Percentiles rank a stretch among this genome's conserved stretches.
Evolutionary conservation across 2,797 vertebrate species (phyloP).

Genomic region (Orientallactaga sibirica): DNA sequence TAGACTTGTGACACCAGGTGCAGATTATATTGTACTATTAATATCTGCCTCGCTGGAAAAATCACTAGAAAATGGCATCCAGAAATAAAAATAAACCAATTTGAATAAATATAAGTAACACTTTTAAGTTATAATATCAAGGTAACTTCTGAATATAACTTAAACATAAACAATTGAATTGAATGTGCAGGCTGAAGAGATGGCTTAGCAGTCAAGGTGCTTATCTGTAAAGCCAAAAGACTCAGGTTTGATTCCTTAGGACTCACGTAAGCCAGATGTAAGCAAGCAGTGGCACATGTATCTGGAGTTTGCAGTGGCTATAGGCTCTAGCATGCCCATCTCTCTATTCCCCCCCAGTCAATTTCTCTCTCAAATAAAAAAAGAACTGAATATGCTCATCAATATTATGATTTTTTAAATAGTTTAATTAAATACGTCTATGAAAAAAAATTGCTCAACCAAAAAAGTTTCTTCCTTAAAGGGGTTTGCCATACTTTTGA

Average conservation of each 20-base stretch:
- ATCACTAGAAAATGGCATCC: background rate
- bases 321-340: too few relatives aligned
- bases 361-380: background rate
- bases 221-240: too few relatives aligned
- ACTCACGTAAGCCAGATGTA: too few relatives aligned
- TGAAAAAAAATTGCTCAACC: background rate
- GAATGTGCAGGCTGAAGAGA: background rate
- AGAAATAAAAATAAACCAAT: background rate
- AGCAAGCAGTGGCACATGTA: too few relatives aligned
- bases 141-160: background rate
- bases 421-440: slow-evolving; percentile 20
- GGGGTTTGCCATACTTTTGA: background rate
- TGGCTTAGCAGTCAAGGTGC: too few relatives aligned
- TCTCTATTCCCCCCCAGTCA: too few relatives aligned
- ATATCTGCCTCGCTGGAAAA: background rate
- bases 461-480: background rate
- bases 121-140: background rate
- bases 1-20: background rate
- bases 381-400: background rate
- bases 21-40: background rate
- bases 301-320: too few relatives aligned
- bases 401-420: background rate
- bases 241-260: too few relatives aligned
- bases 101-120: background rate
- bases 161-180: background rate